Conservation (phyloP, 2,113 vertebrate genomes). For the Rafetus swinhoei region DNA sequence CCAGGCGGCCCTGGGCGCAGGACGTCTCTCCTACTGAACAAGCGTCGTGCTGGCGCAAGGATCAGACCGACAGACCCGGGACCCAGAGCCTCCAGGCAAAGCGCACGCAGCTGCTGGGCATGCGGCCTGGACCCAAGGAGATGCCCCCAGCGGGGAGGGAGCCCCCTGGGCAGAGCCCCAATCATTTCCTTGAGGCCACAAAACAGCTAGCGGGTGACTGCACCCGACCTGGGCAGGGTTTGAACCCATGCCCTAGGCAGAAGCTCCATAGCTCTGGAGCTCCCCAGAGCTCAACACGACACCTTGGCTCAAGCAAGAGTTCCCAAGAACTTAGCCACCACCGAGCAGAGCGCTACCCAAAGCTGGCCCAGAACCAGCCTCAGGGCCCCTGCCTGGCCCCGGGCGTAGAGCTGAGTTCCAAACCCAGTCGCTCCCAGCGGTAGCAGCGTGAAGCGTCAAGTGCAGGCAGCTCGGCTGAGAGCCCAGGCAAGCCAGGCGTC, state of each 20-base stretch:
- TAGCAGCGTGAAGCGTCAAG: neutral
- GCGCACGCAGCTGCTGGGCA: neutral
- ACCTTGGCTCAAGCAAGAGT: neutral
- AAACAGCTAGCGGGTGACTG: neutral
- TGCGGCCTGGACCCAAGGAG: neutral
- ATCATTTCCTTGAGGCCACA: neutral
- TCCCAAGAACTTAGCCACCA: neutral
- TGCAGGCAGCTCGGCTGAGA: too few relatives aligned
- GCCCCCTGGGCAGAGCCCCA: neutral
- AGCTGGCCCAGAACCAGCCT: neutral
- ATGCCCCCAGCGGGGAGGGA: neutral
- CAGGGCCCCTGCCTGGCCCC: neutral
- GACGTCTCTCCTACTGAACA: neutral
- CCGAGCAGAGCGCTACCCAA: neutral
- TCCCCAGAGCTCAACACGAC: neutral
- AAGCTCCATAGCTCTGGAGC: neutral
- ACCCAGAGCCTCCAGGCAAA: neutral
- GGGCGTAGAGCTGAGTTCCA: neutral
- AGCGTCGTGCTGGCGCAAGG: neutral
- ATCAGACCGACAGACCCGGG: neutral
- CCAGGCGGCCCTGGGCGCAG: neutral
- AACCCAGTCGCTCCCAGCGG: neutral
- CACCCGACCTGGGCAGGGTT: neutral
- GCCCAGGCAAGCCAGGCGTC: neutral
- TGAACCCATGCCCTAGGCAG: neutral